Conservation (phyloP, 2,797 vertebrate genomes). For the Mus spretus region DNA sequence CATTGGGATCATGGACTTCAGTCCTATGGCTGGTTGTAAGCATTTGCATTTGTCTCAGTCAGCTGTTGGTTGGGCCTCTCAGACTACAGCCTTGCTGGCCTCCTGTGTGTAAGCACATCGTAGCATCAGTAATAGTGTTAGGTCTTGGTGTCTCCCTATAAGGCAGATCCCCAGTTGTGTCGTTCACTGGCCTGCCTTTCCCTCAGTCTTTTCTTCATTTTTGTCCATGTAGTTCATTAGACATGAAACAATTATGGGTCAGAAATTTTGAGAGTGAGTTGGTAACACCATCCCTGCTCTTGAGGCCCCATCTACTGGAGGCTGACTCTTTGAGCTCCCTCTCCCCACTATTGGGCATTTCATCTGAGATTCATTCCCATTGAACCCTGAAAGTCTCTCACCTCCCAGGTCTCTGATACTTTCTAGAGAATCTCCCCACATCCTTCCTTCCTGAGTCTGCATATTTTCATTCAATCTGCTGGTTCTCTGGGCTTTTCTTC, state of each 20-base stretch:
- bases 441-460: neutral
- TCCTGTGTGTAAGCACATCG: neutral
- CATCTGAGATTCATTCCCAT: neutral
- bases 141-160: neutral
- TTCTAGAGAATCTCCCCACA: neutral
- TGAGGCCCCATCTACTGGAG: neutral
- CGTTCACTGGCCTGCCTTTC: neutral
- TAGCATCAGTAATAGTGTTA: neutral
- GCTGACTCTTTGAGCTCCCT: neutral
- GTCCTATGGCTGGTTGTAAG: neutral
- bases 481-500: neutral
- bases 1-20: neutral
- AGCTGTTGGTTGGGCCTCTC: neutral
- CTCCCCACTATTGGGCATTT: neutral
- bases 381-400: neutral
- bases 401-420: neutral
- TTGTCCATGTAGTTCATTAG: neutral
- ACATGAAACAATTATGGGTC: neutral
- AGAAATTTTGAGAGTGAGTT: neutral
- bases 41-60: neutral
- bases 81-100: neutral
- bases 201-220: neutral
- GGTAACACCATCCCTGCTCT: neutral
- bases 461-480: neutral
- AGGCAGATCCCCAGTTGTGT: neutral